phyloP scores from a whole-genome alignment of 2,888 invertebrate genomes.

The Agrotis ipsilon region DNA sequence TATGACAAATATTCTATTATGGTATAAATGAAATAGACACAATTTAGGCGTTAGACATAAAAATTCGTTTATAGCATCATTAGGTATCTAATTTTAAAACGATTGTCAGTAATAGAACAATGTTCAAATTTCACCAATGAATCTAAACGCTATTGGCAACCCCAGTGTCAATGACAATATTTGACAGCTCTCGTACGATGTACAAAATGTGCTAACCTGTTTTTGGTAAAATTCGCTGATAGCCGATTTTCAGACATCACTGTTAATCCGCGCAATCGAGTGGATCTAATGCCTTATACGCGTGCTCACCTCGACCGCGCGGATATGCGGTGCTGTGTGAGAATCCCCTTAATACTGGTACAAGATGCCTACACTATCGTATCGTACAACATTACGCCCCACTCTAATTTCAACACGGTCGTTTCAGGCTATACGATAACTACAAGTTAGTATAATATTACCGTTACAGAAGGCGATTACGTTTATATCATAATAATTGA shows the following conservation, averaged over 20 bases:
- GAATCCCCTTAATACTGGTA: no score
- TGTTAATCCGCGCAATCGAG: no score
- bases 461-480: constrained; percentile 60
- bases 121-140: background rate
- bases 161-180: background rate
- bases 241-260: no score
- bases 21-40: background rate
- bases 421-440: constrained; percentile 55
- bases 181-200: background rate
- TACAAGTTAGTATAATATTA: constrained; percentile 56
- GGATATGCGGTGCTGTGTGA: no score
- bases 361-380: background rate
- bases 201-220: background rate
- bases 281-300: no score
- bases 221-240: background rate
- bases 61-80: background rate
- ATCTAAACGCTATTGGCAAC: background rate
- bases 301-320: no score
- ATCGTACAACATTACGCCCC: constrained; percentile 38
- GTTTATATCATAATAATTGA: constrained; percentile 62
- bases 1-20: background rate
- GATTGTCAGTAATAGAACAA: background rate
- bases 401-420: constrained; percentile 51
- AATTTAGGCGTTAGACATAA: background rate
- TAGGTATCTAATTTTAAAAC: background rate